Conservation (phyloP, 2,113 vertebrate species). For the Odocoileus hemionus region DNA sequence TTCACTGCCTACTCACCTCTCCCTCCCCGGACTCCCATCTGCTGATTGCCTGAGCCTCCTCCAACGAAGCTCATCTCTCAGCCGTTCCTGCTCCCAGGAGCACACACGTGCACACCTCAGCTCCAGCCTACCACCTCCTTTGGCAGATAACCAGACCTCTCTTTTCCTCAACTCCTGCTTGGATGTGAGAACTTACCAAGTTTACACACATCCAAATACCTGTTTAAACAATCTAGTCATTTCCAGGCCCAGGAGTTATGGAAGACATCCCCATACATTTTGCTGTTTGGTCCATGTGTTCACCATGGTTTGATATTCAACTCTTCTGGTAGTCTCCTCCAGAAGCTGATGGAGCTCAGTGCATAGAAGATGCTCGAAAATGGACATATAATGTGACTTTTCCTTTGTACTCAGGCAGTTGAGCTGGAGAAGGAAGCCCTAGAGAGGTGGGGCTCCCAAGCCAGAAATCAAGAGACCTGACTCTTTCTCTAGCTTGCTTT, state of each 20-base stretch:
- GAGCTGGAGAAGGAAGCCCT: background rate
- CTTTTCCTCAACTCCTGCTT: background rate
- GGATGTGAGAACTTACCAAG: background rate
- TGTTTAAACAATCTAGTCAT: background rate
- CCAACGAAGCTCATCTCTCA: background rate
- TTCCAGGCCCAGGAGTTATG: background rate
- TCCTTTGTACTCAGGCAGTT: background rate
- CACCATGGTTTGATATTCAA: background rate
- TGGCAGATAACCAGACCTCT: background rate
- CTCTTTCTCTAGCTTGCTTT: background rate
- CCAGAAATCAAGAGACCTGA: background rate
- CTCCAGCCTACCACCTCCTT: background rate
- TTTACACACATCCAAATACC: background rate
- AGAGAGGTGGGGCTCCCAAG: background rate
- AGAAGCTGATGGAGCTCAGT: background rate
- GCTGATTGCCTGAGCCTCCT: background rate
- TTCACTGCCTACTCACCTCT: background rate
- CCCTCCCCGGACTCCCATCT: background rate
- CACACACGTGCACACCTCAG: too few species aligned
- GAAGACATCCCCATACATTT: background rate
- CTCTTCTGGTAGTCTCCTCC: background rate
- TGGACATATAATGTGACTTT: background rate
- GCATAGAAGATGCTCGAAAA: background rate
- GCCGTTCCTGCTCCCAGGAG: background rate
- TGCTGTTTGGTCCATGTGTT: background rate